These are phyloP conservation scores for Pollicipes pollicipes DNA, from an alignment of 1,140 invertebrate genomes.

Conservation along the genomic window DNA sequence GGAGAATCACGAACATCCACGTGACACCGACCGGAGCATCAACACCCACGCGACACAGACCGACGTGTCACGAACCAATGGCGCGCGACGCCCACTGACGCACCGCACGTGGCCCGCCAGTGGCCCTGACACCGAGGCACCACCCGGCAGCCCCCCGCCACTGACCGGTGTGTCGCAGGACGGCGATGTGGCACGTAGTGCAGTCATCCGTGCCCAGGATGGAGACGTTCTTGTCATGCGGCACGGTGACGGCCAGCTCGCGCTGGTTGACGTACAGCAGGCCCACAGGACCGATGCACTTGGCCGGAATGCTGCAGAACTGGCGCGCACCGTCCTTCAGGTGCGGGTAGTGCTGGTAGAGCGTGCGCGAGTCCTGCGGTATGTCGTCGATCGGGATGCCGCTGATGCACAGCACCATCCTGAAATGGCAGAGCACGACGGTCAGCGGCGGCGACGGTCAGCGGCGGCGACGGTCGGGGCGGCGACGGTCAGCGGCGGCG, in stretches of 20 bases:
- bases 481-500: too few species aligned
- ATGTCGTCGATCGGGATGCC: neutral
- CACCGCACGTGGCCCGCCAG: neutral
- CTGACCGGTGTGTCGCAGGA: constrained; percentile 1
- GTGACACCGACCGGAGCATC: too few species aligned
- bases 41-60: constrained; percentile 7
- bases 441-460: too few species aligned
- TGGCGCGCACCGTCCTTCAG: too few species aligned
- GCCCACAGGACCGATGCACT: constrained; percentile 61
- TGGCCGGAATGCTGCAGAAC: constrained; percentile 34
- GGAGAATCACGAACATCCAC: constrained; percentile 1
- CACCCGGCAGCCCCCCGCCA: too few species aligned
- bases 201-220: constrained; percentile 3
- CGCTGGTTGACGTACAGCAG: constrained; percentile 74
- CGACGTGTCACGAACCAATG: constrained; percentile 10
- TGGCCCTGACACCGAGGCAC: neutral
- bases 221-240: constrained; percentile 43
- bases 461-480: too few species aligned
- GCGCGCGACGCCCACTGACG: neutral
- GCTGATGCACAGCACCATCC: too few species aligned
- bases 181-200: neutral
- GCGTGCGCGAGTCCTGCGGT: constrained; percentile 4
- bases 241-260: constrained; percentile 72
- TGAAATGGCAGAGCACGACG: too few species aligned
- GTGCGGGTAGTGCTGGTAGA: constrained; percentile 25